Conservation (phyloP, 2,113 vertebrate species). For the Jacana jacana region DNA sequence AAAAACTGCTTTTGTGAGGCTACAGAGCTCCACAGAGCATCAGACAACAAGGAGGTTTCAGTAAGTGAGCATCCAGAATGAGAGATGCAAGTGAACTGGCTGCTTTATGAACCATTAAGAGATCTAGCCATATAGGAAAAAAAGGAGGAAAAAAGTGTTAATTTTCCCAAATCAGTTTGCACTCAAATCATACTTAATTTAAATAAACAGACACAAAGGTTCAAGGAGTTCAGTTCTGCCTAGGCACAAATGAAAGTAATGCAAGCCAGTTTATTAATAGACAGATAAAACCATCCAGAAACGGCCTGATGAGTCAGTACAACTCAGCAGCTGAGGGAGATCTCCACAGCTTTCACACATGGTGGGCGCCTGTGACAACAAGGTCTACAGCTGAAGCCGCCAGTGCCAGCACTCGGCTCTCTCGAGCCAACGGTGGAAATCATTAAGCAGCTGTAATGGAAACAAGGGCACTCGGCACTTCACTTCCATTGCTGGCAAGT, state of each 20-base stretch:
- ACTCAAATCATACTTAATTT: slow-evolving; percentile 1
- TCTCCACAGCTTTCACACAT: not conserved
- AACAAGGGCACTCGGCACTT: rapidly evolving
- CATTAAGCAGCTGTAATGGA: rapidly evolving
- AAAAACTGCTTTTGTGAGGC: not conserved
- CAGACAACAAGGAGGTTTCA: not conserved
- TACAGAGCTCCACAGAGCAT: not conserved
- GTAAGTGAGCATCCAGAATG: not conserved
- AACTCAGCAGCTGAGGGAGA: not conserved
- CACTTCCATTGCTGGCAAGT: rapidly evolving
- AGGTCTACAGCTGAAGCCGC: not conserved
- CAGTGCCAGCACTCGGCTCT: rapidly evolving
- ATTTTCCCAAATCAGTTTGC: not conserved
- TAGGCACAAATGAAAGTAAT: not conserved
- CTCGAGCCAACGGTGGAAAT: not conserved
- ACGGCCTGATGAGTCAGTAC: not conserved
- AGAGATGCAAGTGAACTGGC: not conserved
- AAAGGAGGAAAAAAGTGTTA: not conserved
- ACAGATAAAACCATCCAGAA: not conserved
- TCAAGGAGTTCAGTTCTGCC: slow-evolving; percentile 6
- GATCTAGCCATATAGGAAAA: not conserved
- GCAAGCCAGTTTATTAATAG: not conserved
- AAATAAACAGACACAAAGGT: not conserved
- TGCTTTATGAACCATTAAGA: not conserved
- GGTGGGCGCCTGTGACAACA: not conserved